Percentiles rank a stretch among this genome's conserved stretches.
These are phyloP conservation scores for Hyles vespertilio DNA, from an alignment of 1,140 invertebrate species.

Conservation along the genomic window DNA sequence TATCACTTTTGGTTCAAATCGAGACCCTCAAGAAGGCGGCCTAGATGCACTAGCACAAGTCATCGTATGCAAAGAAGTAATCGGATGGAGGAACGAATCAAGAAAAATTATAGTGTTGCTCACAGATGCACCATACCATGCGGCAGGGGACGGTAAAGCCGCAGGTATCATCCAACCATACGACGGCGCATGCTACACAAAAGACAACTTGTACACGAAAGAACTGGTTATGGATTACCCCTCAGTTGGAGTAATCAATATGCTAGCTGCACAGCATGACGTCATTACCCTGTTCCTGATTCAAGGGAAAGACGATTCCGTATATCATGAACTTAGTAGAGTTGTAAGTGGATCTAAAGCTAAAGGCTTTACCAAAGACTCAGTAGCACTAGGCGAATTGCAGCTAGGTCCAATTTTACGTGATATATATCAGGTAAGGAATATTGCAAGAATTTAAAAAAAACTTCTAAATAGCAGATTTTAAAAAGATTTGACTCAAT, in stretches of 20 bases:
- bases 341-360: conserved; percentile 74
- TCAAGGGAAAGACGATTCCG: conserved; percentile 77
- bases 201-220: conserved; percentile 80
- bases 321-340: conserved; percentile 81
- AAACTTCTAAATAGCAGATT: too few species aligned
- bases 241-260: conserved; percentile 80
- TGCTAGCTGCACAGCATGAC: conserved; percentile 82
- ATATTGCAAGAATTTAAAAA: too few species aligned
- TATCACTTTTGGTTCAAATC: conserved; percentile 57
- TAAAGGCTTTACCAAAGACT: conserved; percentile 4
- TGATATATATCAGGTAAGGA: conserved; percentile 82
- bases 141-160: conserved; percentile 82
- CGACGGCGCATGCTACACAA: conserved; percentile 88
- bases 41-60: conserved; percentile 89
- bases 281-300: conserved; percentile 93
- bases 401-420: conserved; percentile 86
- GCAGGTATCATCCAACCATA: conserved; percentile 91
- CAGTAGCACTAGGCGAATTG: conserved; percentile 66
- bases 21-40: conserved; percentile 86
- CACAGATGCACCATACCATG: conserved; percentile 79
- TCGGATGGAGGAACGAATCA: conserved; percentile 80
- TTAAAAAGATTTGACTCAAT: too few species aligned
- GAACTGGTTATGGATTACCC: conserved; percentile 81
- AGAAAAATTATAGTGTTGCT: conserved; percentile 79
- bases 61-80: conserved; percentile 78